Conservation (phyloP, 2,797 vertebrate genomes). For the Phyllotis vaccarum region DNA sequence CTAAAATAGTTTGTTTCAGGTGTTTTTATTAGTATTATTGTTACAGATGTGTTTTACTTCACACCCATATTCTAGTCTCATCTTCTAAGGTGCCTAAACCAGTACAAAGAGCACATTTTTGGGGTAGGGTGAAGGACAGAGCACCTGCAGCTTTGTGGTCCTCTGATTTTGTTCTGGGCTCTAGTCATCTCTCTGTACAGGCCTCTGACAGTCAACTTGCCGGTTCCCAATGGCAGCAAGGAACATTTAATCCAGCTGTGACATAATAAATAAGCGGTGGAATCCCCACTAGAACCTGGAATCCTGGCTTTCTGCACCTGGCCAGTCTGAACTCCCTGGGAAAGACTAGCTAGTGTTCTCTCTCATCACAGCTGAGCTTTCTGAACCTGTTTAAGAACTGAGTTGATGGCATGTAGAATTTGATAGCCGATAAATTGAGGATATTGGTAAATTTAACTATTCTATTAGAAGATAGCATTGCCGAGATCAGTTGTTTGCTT, state of each 20-base stretch:
- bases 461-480: slow-evolving; percentile 12
- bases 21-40: too few species aligned
- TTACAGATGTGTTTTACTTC: neutral
- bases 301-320: slow-evolving; percentile 1
- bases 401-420: slow-evolving; percentile 52
- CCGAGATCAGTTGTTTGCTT: neutral
- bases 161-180: neutral
- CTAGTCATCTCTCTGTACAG: neutral
- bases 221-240: neutral
- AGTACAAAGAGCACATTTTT: neutral
- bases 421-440: slow-evolving; percentile 57
- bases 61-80: rapidly evolving
- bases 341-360: neutral
- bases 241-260: neutral
- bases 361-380: slow-evolving; percentile 24
- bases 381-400: slow-evolving; percentile 55
- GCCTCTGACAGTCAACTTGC: slow-evolving; percentile 2
- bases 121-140: neutral
- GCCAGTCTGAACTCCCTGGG: neutral
- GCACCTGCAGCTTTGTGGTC: rapidly evolving
- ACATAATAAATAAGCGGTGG: neutral
- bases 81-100: neutral
- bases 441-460: slow-evolving; percentile 13
- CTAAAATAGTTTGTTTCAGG: neutral
- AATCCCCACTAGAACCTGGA: neutral